Evolutionary conservation across 2,113 vertebrate species (phyloP).

Genomic region (Hippocampus comes): DNA sequence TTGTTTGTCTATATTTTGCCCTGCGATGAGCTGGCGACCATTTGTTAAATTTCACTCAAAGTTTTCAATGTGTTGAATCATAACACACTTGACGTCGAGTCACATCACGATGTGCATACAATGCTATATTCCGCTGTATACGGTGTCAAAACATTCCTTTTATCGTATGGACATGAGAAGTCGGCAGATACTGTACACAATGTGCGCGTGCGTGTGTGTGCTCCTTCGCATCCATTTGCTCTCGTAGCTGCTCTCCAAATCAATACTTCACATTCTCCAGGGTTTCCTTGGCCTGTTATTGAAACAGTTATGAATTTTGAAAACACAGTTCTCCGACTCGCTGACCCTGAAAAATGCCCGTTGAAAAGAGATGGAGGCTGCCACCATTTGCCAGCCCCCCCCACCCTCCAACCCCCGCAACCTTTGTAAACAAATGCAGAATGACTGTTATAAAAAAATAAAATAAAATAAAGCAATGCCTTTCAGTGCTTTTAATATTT

Average conservation of each 20-base stretch:
- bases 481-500: slow-evolving; percentile 17
- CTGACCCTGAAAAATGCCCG: slow-evolving; percentile 7
- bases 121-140: neutral
- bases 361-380: slow-evolving; percentile 2
- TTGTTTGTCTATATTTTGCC: neutral
- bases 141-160: slow-evolving; percentile 6
- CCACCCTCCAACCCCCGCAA: neutral
- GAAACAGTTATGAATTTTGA: slow-evolving; percentile 13
- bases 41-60: neutral
- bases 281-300: slow-evolving; percentile 5
- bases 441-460: neutral
- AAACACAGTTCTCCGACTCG: slow-evolving; percentile 1
- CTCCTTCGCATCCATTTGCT: neutral
- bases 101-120: neutral
- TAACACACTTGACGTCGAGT: neutral
- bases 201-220: slow-evolving; percentile 13
- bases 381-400: too few relatives aligned
- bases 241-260: slow-evolving; percentile 2
- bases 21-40: neutral
- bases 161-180: slow-evolving; percentile 29
- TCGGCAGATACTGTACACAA: slow-evolving; percentile 9
- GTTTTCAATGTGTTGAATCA: neutral
- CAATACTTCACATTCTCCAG: slow-evolving; percentile 15
- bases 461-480: slow-evolving; percentile 1
- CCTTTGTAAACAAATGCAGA: slow-evolving; percentile 1